Base-by-base conservation (phyloP, 2,797 vertebrate species). In the Gadopsis marmoratus region DNA sequence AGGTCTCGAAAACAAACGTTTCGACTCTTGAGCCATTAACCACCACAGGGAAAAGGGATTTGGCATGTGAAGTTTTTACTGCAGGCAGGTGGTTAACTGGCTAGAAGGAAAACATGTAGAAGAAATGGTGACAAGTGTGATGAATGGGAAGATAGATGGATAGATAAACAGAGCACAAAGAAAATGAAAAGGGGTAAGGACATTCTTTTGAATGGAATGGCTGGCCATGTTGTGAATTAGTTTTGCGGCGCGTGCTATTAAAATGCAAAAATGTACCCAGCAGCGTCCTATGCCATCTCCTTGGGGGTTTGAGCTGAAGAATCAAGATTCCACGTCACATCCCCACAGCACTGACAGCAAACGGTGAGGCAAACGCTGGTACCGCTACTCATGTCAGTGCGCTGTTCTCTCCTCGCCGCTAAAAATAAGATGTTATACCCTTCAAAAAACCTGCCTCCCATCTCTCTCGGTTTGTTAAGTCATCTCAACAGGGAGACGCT, bases 361-460 rank as follows among this genome's bases (percentile, higher is more conserved):
- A 81, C 76, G 71, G 88, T 37, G 79, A 87, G 70, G 84, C 87
- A 76, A 88, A 86, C 90, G 89, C 88, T 72, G 79, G 74, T 60
- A 74, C 41, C 58, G 59, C 78, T 82, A 75, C 86, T 85, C 88
- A 74, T 88, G 92, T 86, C 90, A 88, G 79, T 43, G 9, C 12
- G 69, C 51, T 21, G 62, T 43, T 78, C 73, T 70, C 75, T 69
- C 51, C 76, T 71, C 63, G n/a, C 29, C 21, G 76, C 91, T 94
- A 93, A 94, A 95, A 95, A 95, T 94, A 95, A 92, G 90, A 94
- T 87, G 83, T 90, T 81, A 88, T 93, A 88, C 69, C 66, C 77
- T 66, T 70, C 1, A 4, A 68, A 84, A 73, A 66, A 86, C 47
- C 79, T 72, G 83, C 76, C 78, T 87, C 84, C 85, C 80, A 74